Percentiles rank a stretch among this genome's conserved stretches.
These are phyloP conservation scores for Drosophila truncata DNA, from an alignment of 1,140 invertebrate species.

Conservation along the genomic window DNA sequence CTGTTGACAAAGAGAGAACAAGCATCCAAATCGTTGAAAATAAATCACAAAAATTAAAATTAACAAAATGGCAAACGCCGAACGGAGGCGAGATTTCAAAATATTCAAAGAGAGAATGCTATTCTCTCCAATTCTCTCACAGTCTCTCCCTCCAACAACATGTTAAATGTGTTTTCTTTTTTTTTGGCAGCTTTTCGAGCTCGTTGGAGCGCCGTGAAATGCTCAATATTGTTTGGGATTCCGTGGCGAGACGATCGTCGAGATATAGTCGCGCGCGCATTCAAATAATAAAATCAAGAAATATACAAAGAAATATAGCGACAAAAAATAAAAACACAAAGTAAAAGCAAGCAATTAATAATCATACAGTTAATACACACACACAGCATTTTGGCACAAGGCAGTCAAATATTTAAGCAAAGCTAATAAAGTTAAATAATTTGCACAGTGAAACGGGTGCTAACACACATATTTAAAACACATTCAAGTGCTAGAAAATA, in stretches of 20 bases:
- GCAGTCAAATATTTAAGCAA: constrained; percentile 24
- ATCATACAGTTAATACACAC: constrained; percentile 24
- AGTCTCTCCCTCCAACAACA: constrained; percentile 36
- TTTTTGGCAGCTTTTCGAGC: constrained; percentile 62
- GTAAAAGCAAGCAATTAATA: constrained; percentile 30
- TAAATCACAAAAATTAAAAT: constrained; percentile 64
- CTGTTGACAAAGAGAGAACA: constrained; percentile 33
- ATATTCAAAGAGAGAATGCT: constrained; percentile 23
- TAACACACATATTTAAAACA: constrained; percentile 25
- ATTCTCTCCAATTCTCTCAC: constrained; percentile 3
- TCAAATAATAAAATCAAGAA: constrained; percentile 24
- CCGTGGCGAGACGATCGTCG: constrained; percentile 71
- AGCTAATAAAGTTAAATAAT: constrained; percentile 27
- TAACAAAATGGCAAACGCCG: constrained; percentile 56
- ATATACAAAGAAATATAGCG: constrained; percentile 20
- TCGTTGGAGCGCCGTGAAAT: constrained; percentile 44
- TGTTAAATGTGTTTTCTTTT: constrained; percentile 19
- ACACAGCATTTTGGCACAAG: constrained; percentile 15
- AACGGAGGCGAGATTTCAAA: constrained; percentile 47
- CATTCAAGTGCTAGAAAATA: constrained; percentile 41
- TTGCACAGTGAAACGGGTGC: constrained; percentile 16
- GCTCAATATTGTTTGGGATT: constrained; percentile 79
- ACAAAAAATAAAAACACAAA: constrained; percentile 9
- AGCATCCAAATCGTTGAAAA: constrained; percentile 45
- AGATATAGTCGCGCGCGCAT: constrained; percentile 48